A percentile compares a stretch with the other conserved stretches of the same genome.
These are phyloP conservation scores for Lobophora halterata DNA, from an alignment of 2,888 invertebrate species.

Conservation along the genomic window DNA sequence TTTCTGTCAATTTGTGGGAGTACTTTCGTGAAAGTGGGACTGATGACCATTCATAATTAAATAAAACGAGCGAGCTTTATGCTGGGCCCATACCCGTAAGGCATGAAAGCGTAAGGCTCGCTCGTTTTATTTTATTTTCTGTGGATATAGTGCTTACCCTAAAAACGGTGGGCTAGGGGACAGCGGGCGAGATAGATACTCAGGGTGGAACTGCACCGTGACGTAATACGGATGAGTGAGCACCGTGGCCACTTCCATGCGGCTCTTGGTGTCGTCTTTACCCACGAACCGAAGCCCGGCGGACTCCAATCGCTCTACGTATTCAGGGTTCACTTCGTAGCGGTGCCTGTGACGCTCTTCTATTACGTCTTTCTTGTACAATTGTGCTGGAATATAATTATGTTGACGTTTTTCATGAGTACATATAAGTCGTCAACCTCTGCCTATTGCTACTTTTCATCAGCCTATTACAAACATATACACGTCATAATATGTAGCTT, in stretches of 20 bases:
- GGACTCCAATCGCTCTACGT: conserved; percentile 88
- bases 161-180: conserved; percentile 97
- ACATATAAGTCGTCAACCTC: too few species aligned
- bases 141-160: conserved; percentile 75
- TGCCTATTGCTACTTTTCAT: too few species aligned
- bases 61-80: too few species aligned
- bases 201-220: conserved; percentile 98
- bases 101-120: too few species aligned
- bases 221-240: conserved; percentile 95
- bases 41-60: not conserved
- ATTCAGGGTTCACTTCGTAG: conserved; percentile 97
- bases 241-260: conserved; percentile 97
- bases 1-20: too few species aligned
- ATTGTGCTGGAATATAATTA: conserved; percentile 74
- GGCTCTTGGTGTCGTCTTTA: conserved; percentile 88
- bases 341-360: conserved; percentile 98
- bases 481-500: not conserved
- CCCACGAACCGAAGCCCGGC: conserved; percentile 95
- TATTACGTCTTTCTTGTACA: conserved; percentile 89
- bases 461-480: not conserved
- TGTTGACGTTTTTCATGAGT: too few species aligned
- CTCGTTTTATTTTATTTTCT: not conserved
- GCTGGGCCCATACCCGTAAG: too few species aligned
- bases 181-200: conserved; percentile 95
- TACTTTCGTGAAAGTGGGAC: too few species aligned